Evolutionary conservation across 1,140 invertebrate species (phyloP).

Genomic region (Orchesella cincta): DNA sequence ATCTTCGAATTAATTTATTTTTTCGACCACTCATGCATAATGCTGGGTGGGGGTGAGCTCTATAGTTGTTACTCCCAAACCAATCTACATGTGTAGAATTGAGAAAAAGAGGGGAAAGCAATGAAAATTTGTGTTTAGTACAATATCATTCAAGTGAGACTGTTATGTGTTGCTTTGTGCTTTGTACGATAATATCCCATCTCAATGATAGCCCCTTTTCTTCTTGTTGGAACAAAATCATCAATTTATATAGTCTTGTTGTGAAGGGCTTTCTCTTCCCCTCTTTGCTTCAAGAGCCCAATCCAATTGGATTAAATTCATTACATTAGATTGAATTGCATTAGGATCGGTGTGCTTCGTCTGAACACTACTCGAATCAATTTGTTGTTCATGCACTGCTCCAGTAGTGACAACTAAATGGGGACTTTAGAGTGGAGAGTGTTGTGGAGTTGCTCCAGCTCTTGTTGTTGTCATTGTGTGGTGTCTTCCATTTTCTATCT

Average conservation of each 20-base stretch:
- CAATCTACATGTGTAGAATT: background rate
- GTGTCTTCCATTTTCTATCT: background rate
- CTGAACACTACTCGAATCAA: conserved; percentile 3
- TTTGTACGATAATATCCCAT: background rate
- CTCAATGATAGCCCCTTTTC: too few species aligned
- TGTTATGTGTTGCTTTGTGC: too few species aligned
- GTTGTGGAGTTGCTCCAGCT: background rate
- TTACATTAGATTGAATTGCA: conserved; percentile 19
- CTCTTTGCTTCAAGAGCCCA: conserved; percentile 8
- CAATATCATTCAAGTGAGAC: too few species aligned
- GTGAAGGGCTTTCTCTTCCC: background rate
- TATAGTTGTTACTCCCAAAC: background rate
- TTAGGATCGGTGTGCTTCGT: background rate
- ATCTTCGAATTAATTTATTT: conserved; percentile 9
- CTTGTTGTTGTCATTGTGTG: background rate
- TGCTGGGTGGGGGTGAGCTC: background rate
- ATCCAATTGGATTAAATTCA: conserved; percentile 25
- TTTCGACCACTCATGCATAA: conserved; percentile 20
- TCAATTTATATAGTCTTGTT: background rate
- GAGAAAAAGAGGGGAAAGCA: background rate
- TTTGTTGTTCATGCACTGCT: background rate
- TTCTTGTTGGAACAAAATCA: too few species aligned
- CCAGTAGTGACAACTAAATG: background rate
- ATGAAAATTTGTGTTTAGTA: too few species aligned
- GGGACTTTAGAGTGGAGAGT: background rate